phyloP scores from a whole-genome alignment of 1,140 invertebrate genomes.

The Globodera ellingtonae region DNA sequence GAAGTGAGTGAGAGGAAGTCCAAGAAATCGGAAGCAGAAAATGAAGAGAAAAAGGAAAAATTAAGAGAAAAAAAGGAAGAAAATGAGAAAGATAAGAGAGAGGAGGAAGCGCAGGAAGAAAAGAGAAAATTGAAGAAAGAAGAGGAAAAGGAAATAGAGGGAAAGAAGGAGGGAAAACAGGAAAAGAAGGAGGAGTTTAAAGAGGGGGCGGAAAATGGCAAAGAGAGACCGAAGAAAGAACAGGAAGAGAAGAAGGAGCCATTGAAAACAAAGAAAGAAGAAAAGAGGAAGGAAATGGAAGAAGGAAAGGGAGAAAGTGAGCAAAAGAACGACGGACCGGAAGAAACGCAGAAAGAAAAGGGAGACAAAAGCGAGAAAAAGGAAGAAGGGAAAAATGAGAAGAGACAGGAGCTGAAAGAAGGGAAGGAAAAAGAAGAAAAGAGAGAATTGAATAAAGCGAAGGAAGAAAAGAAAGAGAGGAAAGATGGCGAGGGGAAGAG shows the following conservation, averaged over 20 bases:
- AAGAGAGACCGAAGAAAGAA: slow-evolving; percentile 16
- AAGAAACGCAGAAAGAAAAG: neutral
- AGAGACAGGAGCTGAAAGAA: neutral
- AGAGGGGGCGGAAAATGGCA: neutral
- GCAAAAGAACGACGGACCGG: neutral
- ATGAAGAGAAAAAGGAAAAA: neutral
- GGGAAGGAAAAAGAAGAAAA: slow-evolving; percentile 4
- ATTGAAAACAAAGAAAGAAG: neutral
- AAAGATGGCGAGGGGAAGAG: neutral
- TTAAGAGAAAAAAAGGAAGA: neutral
- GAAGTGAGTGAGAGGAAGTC: neutral
- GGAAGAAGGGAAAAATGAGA: slow-evolving; percentile 13
- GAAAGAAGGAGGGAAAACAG: neutral
- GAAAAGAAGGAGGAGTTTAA: slow-evolving; percentile 1
- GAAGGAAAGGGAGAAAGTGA: neutral
- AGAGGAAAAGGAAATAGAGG: slow-evolving; percentile 8
- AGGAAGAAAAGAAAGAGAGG: neutral
- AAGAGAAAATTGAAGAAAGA: neutral
- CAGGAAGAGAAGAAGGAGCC: neutral
- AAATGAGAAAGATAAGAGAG: neutral
- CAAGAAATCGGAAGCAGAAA: neutral
- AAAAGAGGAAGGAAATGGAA: neutral
- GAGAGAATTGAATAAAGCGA: neutral
- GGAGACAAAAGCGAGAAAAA: neutral
- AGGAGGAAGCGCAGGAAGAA: neutral